phyloP scores from a whole-genome alignment of 1,140 invertebrate genomes.

The Temnothorax nylanderi region DNA sequence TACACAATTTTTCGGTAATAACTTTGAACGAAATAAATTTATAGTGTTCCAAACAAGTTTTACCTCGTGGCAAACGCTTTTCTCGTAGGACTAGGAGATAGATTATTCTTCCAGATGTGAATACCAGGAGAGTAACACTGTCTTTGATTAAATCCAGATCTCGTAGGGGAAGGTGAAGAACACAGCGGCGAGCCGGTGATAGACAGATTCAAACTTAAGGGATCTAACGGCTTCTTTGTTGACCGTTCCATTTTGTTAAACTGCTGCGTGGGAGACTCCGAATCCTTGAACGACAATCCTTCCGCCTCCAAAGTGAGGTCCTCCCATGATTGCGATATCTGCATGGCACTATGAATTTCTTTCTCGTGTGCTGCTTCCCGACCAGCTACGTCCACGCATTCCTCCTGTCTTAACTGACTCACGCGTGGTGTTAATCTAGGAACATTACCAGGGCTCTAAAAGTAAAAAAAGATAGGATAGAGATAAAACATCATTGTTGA shows the following conservation, averaged over 20 bases:
- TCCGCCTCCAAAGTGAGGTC: conserved; percentile 92
- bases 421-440: conserved; percentile 92
- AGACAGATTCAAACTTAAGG: conserved; percentile 82
- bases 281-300: conserved; percentile 84
- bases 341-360: conserved; percentile 94
- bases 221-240: conserved; percentile 83
- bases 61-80: conserved; percentile 91
- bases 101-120: conserved; percentile 87
- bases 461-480: conserved; percentile 51
- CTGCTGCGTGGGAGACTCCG: conserved; percentile 81
- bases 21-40: not conserved
- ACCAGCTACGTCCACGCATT: conserved; percentile 93
- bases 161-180: conserved; percentile 90
- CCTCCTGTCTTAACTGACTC: conserved; percentile 94
- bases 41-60: conserved; percentile 35
- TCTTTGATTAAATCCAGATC: conserved; percentile 85
- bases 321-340: conserved; percentile 96
- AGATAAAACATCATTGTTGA: conserved; percentile 79
- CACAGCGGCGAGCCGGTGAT: conserved; percentile 83
- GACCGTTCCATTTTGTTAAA: conserved; percentile 80
- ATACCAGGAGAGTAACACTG: conserved; percentile 89
- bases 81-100: conserved; percentile 93
- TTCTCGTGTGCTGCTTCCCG: conserved; percentile 95
- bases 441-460: conserved; percentile 85
- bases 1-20: not conserved